Evolutionary conservation across 2,888 invertebrate genomes (phyloP).

Genomic region (Crioceris asparagi): DNA sequence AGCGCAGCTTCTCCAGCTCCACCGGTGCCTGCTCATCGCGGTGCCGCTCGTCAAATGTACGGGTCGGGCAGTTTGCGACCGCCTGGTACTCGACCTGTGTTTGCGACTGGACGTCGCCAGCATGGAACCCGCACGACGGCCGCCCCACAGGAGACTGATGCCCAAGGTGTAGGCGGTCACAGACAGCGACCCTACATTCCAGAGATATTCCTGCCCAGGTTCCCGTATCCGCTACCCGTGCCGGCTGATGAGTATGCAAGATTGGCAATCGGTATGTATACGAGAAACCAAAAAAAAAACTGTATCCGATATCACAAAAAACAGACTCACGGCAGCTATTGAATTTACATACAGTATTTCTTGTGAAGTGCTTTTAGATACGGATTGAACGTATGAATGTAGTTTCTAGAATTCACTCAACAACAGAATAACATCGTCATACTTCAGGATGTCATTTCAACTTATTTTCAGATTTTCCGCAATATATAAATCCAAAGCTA

Average conservation of each 20-base stretch:
- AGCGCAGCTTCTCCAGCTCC: conserved; percentile 11
- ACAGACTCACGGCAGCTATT: no score
- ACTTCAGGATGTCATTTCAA: no score
- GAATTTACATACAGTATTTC: no score
- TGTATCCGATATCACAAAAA: not conserved
- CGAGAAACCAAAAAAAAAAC: not conserved
- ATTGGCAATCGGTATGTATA: not conserved
- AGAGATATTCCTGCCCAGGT: no score
- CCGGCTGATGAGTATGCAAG: conserved; percentile 5
- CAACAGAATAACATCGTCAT: no score
- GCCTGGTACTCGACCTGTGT: conserved; percentile 37
- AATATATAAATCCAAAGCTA: no score
- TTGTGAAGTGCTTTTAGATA: no score
- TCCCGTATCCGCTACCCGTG: conserved; percentile 2
- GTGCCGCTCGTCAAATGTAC: conserved; percentile 46
- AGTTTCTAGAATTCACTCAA: no score
- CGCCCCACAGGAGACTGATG: conserved; percentile 35
- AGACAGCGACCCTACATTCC: conserved; percentile 7
- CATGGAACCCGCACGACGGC: conserved; percentile 34
- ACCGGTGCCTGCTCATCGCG: conserved; percentile 30
- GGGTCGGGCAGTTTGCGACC: conserved; percentile 45
- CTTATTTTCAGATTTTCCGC: conserved; percentile 12
- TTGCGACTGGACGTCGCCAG: conserved; percentile 30
- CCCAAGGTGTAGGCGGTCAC: no score
- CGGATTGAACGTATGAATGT: no score